phyloP scores from a whole-genome alignment of 2,888 invertebrate species.

The Arrhopalites spinosus region DNA sequence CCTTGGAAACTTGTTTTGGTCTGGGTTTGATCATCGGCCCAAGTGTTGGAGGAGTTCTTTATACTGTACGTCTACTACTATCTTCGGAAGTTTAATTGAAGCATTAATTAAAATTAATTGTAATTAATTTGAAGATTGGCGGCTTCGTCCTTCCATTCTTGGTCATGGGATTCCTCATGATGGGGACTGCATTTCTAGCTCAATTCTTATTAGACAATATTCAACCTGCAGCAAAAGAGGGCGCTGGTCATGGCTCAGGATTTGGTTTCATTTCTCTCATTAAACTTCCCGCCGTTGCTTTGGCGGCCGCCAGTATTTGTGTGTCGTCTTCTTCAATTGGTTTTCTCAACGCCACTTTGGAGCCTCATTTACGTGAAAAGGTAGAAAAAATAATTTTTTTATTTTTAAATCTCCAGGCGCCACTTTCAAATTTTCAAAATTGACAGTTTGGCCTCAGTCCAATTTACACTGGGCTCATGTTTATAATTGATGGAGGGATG shows the following conservation, averaged over 20 bases:
- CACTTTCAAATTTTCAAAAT: too few relatives aligned
- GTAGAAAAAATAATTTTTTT: too few relatives aligned
- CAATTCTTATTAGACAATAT: slow-evolving; percentile 58
- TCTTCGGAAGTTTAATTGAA: neutral
- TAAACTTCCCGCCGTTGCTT: slow-evolving; percentile 58
- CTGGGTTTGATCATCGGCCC: slow-evolving; percentile 60
- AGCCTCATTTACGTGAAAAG: slow-evolving; percentile 65
- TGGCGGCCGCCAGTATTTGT: slow-evolving; percentile 59
- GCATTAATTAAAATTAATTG: neutral
- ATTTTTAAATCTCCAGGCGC: too few relatives aligned
- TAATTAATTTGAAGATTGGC: slow-evolving; percentile 57
- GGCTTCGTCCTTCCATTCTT: slow-evolving; percentile 63
- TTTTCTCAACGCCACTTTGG: slow-evolving; percentile 65
- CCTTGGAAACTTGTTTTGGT: slow-evolving; percentile 60
- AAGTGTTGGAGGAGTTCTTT: slow-evolving; percentile 59
- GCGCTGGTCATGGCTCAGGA: neutral
- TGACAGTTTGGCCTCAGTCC: slow-evolving; percentile 70
- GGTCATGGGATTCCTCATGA: slow-evolving; percentile 60
- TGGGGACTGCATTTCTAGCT: slow-evolving; percentile 58
- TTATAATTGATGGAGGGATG: slow-evolving; percentile 80
- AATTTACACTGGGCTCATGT: slow-evolving; percentile 75
- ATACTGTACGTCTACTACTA: slow-evolving; percentile 58
- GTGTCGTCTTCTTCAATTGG: slow-evolving; percentile 60
- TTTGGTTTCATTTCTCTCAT: neutral
- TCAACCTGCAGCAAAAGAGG: neutral